Evolutionary conservation across 2,888 invertebrate species (phyloP).

Genomic region (Adineta ricciae): DNA sequence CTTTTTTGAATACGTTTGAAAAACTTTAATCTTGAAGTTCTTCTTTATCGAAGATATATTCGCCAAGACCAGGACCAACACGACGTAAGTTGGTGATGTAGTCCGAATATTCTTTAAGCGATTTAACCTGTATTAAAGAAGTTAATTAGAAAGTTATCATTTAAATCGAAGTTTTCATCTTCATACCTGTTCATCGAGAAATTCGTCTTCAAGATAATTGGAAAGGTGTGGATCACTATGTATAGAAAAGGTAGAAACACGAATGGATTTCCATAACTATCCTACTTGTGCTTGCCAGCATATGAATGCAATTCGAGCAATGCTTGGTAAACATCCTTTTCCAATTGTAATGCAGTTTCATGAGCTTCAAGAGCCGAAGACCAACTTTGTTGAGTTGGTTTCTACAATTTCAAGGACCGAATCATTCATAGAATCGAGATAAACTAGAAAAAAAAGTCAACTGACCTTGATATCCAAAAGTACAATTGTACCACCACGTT

Average conservation of each 20-base stretch:
- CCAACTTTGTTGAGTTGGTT: constrained; percentile 32
- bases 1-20: neutral
- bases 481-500: constrained; percentile 65
- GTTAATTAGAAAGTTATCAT: no score
- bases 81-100: constrained; percentile 30
- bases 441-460: neutral
- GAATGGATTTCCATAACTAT: neutral
- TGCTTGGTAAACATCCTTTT: constrained; percentile 31
- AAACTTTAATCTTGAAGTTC: neutral
- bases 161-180: no score
- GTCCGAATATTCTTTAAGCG: constrained; percentile 23
- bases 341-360: constrained; percentile 25
- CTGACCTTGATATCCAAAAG: constrained; percentile 55
- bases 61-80: constrained; percentile 31
- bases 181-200: constrained; percentile 55
- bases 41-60: constrained; percentile 32
- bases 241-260: neutral
- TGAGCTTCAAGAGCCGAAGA: constrained; percentile 25
- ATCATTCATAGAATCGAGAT: neutral
- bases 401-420: neutral
- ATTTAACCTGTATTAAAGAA: neutral
- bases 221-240: constrained; percentile 51
- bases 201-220: constrained; percentile 55
- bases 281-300: constrained; percentile 39
- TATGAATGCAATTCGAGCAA: constrained; percentile 44